Evolutionary conservation across 1,140 invertebrate genomes (phyloP).

Genomic region (Drosophila mojavensis): DNA sequence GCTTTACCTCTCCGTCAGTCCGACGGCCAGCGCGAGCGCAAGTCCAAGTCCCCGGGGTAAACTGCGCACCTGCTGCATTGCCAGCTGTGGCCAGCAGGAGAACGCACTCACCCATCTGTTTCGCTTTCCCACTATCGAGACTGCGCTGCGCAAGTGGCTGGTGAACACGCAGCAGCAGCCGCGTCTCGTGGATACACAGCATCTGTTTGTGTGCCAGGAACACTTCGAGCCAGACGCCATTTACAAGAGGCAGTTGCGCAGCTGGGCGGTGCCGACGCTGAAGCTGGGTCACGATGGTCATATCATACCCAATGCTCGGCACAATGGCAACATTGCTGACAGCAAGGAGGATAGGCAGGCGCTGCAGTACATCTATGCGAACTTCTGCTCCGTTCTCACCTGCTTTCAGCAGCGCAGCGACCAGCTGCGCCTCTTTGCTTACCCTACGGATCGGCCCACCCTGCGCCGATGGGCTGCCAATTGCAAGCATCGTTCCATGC

Average conservation of each 20-base stretch:
- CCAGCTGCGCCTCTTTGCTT: conserved; percentile 48
- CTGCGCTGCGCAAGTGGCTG: conserved; percentile 63
- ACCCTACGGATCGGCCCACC: conserved; percentile 58
- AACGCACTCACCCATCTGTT: conserved; percentile 50
- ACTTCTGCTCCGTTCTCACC: conserved; percentile 66
- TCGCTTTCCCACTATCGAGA: conserved; percentile 56
- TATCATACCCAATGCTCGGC: conserved; percentile 61
- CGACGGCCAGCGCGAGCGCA: conserved; percentile 51
- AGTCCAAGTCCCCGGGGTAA: conserved; percentile 59
- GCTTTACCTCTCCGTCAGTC: background rate
- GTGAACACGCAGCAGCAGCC: conserved; percentile 64
- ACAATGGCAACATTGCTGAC: conserved; percentile 62
- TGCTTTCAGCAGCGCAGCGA: conserved; percentile 59
- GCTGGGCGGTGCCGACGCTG: conserved; percentile 70
- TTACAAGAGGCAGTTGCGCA: conserved; percentile 61
- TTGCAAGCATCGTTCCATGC: conserved; percentile 70
- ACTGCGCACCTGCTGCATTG: conserved; percentile 63
- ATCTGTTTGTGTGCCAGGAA: conserved; percentile 60
- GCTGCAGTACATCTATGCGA: conserved; percentile 59
- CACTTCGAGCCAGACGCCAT: conserved; percentile 75
- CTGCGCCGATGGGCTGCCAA: conserved; percentile 67
- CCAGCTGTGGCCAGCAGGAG: conserved; percentile 49
- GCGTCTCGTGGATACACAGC: conserved; percentile 48
- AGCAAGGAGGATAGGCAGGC: conserved; percentile 45
- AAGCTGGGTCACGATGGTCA: conserved; percentile 66